phyloP scores from a whole-genome alignment of 2,113 vertebrate genomes.

The Antennarius striatus region DNA sequence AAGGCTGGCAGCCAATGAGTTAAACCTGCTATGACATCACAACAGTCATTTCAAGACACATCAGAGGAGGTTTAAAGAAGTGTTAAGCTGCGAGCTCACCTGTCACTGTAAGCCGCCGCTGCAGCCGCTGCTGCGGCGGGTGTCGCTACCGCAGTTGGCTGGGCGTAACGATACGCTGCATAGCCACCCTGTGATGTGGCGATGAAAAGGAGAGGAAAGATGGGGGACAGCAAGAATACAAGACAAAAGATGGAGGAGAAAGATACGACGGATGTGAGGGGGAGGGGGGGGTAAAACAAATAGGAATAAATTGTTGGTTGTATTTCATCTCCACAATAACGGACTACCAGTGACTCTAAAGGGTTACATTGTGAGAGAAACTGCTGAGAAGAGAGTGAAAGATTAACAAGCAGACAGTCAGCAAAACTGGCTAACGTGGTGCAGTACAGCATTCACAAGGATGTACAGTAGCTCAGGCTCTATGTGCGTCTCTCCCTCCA shows the following conservation, averaged over 20 bases:
- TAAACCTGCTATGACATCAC: too few relatives aligned
- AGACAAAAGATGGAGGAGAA: constrained; percentile 1
- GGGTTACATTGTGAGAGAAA: constrained; percentile 68
- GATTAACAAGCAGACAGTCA: constrained; percentile 79
- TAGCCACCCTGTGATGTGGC: constrained; percentile 90
- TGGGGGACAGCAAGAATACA: constrained; percentile 4
- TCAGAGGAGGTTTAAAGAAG: background rate
- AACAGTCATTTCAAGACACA: background rate
- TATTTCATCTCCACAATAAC: constrained; percentile 19
- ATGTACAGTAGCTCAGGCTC: constrained; percentile 75
- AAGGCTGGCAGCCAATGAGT: too few relatives aligned
- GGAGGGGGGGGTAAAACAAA: constrained; percentile 27
- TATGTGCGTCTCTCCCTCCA: constrained; percentile 74
- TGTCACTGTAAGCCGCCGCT: constrained; percentile 92
- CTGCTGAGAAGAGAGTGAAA: constrained; percentile 68
- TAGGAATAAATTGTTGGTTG: constrained; percentile 24
- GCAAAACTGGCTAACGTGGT: constrained; percentile 78
- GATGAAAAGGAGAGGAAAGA: constrained; percentile 38
- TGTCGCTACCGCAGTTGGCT: constrained; percentile 95
- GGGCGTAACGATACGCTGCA: constrained; percentile 97
- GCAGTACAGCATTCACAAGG: constrained; percentile 78
- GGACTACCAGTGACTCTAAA: constrained; percentile 59
- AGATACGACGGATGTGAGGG: background rate
- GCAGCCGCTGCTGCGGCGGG: constrained; percentile 91
- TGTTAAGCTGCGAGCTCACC: constrained; percentile 75